These are phyloP conservation scores for Varanus komodoensis DNA, from an alignment of 2,113 vertebrate genomes.

Conservation along the genomic window DNA sequence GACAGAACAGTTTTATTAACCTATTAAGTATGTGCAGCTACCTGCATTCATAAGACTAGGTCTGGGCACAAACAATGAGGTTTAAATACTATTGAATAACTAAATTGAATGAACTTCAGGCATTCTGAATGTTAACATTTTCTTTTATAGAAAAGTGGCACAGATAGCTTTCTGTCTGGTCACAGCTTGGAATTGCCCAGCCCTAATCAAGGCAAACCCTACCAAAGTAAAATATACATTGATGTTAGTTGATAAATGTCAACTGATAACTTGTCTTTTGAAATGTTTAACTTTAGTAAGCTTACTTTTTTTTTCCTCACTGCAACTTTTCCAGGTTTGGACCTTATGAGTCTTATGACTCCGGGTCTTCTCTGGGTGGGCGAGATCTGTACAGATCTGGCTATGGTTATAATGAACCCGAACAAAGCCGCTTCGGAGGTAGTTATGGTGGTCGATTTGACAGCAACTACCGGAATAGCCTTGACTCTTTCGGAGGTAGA, in stretches of 20 bases:
- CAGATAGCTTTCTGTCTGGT: conserved; percentile 85
- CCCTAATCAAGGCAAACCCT: conserved; percentile 81
- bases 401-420: conserved; percentile 91
- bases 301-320: conserved; percentile 89
- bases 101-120: conserved; percentile 72
- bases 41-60: conserved; percentile 81
- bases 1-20: conserved; percentile 69
- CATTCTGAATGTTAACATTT: conserved; percentile 73
- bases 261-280: conserved; percentile 86
- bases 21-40: conserved; percentile 76
- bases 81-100: conserved; percentile 72
- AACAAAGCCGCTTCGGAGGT: conserved; percentile 90
- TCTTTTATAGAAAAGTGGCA: conserved; percentile 72
- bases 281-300: conserved; percentile 88
- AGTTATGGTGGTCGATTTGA: conserved; percentile 90
- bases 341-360: conserved; percentile 91
- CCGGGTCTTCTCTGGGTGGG: conserved; percentile 89
- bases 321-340: conserved; percentile 91
- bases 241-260: conserved; percentile 89
- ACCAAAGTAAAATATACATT: conserved; percentile 79
- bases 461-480: conserved; percentile 87
- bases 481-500: conserved; percentile 92
- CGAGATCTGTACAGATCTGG: conserved; percentile 90
- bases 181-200: conserved; percentile 78
- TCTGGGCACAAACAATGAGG: conserved; percentile 78